Conservation (phyloP, 1,140 invertebrate genomes). For the Acromyrmex heyeri region DNA sequence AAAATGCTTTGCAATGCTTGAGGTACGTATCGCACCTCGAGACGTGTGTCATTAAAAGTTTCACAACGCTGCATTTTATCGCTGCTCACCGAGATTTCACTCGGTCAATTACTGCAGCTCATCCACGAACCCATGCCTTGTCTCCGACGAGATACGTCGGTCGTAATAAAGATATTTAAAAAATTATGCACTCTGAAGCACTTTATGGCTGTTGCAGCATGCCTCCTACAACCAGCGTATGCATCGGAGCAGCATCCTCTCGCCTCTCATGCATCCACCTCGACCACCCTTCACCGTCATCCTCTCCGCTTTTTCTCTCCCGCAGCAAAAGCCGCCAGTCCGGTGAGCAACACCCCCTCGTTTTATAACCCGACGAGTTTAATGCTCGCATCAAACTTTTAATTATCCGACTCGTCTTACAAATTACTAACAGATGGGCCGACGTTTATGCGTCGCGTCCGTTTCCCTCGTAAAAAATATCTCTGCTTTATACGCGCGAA, state of each 20-base stretch:
- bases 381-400: slow-evolving; percentile 86
- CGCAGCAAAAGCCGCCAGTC: slow-evolving; percentile 1
- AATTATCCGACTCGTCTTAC: slow-evolving; percentile 84
- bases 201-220: slow-evolving; percentile 72
- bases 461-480: slow-evolving; percentile 79
- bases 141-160: slow-evolving; percentile 17
- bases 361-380: slow-evolving; percentile 85
- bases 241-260: slow-evolving; percentile 39
- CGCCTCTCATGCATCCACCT: slow-evolving; percentile 2
- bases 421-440: slow-evolving; percentile 85
- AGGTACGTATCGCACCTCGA: background rate
- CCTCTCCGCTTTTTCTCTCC: slow-evolving; percentile 39
- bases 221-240: slow-evolving; percentile 57
- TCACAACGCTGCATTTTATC: slow-evolving; percentile 66
- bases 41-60: slow-evolving; percentile 68
- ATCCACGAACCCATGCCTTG: slow-evolving; percentile 54
- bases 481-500: slow-evolving; percentile 13
- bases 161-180: slow-evolving; percentile 83
- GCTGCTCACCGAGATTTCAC: slow-evolving; percentile 65
- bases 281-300: background rate
- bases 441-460: slow-evolving; percentile 76
- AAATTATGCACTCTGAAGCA: slow-evolving; percentile 75
- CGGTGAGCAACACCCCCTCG: slow-evolving; percentile 74
- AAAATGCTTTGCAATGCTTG: slow-evolving; percentile 30
- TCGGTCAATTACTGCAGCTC: slow-evolving; percentile 68